Conservation (phyloP, 2,113 vertebrate genomes). For the Sinocyclocheilus rhinocerous region DNA sequence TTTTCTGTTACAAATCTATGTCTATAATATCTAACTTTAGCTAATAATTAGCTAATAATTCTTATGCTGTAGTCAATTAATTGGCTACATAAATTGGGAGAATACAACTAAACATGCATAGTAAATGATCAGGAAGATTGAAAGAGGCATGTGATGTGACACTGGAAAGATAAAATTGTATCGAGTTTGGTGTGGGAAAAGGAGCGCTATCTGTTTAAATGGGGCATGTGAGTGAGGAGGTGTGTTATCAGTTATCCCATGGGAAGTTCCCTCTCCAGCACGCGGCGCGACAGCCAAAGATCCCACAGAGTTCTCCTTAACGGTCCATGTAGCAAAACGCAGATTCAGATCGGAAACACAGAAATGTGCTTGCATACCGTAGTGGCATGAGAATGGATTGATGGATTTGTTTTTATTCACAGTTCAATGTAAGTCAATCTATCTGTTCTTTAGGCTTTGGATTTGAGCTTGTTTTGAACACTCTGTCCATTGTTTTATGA, state of each 20-base stretch:
- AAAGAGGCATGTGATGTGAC: not conserved
- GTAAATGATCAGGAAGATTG: not conserved
- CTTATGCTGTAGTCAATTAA: not conserved
- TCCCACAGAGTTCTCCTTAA: constrained; percentile 3
- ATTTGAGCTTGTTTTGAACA: not conserved
- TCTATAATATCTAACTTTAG: no score
- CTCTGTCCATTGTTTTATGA: not conserved
- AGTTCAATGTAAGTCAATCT: not conserved
- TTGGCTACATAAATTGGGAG: not conserved
- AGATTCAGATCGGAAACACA: not conserved
- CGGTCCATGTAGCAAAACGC: not conserved
- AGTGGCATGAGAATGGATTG: constrained; percentile 1
- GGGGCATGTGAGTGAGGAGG: constrained; percentile 21
- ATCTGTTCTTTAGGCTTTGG: not conserved
- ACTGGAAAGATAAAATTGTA: not conserved
- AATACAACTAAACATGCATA: not conserved
- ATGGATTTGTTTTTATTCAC: not conserved
- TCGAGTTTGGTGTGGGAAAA: not conserved
- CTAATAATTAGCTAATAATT: no score
- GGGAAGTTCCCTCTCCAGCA: constrained; percentile 39
- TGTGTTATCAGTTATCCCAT: constrained; percentile 29
- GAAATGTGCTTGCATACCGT: not conserved
- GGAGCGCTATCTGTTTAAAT: constrained; percentile 11
- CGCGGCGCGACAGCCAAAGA: not conserved
- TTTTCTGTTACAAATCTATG: not conserved